Conservation (phyloP, 1,140 invertebrate genomes). For the Drosophila malerkotliana region DNA sequence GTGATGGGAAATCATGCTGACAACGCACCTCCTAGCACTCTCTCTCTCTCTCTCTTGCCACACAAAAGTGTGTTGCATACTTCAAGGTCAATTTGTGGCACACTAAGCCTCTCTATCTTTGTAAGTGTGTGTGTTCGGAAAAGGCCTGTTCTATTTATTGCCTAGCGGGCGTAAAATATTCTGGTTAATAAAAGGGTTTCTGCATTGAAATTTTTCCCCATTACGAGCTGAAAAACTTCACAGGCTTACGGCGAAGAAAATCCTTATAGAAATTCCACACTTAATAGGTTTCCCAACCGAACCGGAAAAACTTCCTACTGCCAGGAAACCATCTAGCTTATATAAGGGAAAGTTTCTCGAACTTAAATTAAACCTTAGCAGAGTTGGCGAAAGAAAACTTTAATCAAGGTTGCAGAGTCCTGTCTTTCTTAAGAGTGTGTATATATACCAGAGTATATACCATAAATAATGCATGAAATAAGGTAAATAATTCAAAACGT, state of each 20-base stretch:
- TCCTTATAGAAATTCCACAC: neutral
- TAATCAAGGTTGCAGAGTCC: neutral
- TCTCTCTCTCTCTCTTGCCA: neutral
- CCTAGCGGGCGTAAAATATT: constrained; percentile 25
- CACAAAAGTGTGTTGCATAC: constrained; percentile 74
- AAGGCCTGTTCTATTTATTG: constrained; percentile 40
- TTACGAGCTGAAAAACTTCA: neutral
- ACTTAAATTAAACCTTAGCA: constrained; percentile 2
- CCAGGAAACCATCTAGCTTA: neutral
- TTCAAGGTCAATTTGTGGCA: constrained; percentile 65
- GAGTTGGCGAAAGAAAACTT: constrained; percentile 16
- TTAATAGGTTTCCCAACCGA: neutral
- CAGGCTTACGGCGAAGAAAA: neutral
- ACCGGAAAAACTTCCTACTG: neutral
- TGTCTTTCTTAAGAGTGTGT: constrained; percentile 1
- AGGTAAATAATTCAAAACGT: constrained; percentile 35
- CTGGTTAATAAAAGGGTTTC: constrained; percentile 4
- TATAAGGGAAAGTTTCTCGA: constrained; percentile 17
- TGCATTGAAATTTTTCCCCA: constrained; percentile 16
- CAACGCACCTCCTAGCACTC: constrained; percentile 30
- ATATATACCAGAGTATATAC: neutral
- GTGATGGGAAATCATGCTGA: constrained; percentile 62
- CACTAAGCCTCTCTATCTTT: constrained; percentile 2
- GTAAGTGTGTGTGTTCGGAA: neutral
- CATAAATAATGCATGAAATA: constrained; percentile 28